Percentiles rank a stretch among this genome's conserved stretches.
Conservation (phyloP, 2,888 invertebrate genomes). For the Drosophila peninsularis region DNA sequence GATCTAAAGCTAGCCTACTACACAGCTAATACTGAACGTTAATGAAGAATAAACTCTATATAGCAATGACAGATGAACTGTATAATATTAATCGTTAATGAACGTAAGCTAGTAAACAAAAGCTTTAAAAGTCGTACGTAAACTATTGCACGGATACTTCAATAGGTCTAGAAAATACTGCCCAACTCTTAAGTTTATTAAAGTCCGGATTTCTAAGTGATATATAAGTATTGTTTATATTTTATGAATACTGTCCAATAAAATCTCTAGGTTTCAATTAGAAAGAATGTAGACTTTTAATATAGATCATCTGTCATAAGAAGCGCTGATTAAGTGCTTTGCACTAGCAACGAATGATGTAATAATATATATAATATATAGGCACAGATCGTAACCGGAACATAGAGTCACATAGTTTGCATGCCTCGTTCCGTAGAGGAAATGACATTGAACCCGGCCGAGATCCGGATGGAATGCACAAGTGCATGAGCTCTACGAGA, state of each 20-base stretch:
- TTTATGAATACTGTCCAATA: too few species aligned
- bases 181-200: background rate
- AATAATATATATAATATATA: background rate
- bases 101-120: too few species aligned
- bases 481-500: constrained; percentile 19
- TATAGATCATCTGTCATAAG: constrained; percentile 1
- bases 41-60: too few species aligned
- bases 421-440: constrained; percentile 51
- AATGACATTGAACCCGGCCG: constrained; percentile 63
- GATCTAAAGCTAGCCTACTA: too few species aligned
- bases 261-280: background rate
- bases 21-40: too few species aligned
- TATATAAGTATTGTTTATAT: background rate
- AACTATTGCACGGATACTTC: background rate
- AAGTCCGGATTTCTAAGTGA: background rate
- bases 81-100: too few species aligned
- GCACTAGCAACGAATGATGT: background rate
- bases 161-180: background rate
- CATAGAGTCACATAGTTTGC: constrained; percentile 22
- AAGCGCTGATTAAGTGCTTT: background rate
- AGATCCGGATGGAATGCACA: constrained; percentile 33
- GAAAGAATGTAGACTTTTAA: background rate
- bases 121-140: background rate
- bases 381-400: constrained; percentile 47
- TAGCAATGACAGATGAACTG: too few species aligned